phyloP scores from a whole-genome alignment of 2,888 invertebrate genomes.

The Hyposoter dolosus region DNA sequence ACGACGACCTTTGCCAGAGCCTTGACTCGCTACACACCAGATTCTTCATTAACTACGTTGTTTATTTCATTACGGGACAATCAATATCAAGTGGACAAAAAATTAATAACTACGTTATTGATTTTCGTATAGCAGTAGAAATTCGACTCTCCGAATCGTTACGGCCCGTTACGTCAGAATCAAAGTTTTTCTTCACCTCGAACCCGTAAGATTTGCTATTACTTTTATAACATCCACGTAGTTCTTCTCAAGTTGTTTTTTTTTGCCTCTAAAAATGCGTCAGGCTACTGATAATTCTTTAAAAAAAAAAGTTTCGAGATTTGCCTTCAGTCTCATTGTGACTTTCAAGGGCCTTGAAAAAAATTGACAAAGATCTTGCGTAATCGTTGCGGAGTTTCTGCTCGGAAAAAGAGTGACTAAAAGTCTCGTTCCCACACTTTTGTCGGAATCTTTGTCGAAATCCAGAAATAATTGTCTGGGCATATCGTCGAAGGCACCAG shows the following conservation, averaged over 20 bases:
- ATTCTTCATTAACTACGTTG: neutral
- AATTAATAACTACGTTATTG: neutral
- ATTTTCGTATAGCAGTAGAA: neutral
- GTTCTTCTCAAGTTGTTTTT: neutral
- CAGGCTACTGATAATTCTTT: neutral
- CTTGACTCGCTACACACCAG: neutral
- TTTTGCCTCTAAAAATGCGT: neutral
- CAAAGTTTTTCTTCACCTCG: neutral
- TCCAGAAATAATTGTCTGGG: neutral
- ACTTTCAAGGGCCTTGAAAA: constrained; percentile 13
- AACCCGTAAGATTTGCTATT: neutral
- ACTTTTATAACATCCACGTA: neutral
- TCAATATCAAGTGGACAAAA: neutral
- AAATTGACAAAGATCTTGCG: constrained; percentile 29
- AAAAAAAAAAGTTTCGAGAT: neutral
- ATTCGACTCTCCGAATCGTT: neutral
- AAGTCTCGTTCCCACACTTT: constrained; percentile 49
- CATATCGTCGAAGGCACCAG: neutral
- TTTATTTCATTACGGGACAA: neutral
- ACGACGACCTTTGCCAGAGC: constrained; percentile 32
- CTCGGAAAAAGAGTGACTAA: constrained; percentile 16
- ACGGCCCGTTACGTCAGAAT: neutral
- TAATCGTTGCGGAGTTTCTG: constrained; percentile 46
- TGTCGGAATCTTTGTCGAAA: neutral
- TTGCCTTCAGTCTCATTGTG: neutral